Percentiles rank a stretch among this genome's conserved stretches.
These are phyloP conservation scores for Bujurquina vittata DNA, from an alignment of 2,113 vertebrate genomes.

Conservation along the genomic window DNA sequence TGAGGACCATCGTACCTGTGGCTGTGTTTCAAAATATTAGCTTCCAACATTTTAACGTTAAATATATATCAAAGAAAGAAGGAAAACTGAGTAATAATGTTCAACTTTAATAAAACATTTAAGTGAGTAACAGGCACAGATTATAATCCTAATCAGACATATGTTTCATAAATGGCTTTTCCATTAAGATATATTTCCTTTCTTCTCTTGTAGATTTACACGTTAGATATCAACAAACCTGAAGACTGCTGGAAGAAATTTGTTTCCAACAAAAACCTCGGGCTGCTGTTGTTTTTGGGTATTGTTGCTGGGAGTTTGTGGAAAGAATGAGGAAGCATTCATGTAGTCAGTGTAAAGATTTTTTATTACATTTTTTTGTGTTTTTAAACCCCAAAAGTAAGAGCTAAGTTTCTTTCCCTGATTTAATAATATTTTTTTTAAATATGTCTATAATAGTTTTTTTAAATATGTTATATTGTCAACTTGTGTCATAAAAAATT, in stretches of 20 bases:
- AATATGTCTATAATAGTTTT: too few species aligned
- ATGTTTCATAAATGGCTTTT: neutral
- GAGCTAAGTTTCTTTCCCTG: neutral
- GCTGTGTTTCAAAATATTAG: too few species aligned
- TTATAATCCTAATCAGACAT: neutral
- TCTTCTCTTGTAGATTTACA: slow-evolving; percentile 82
- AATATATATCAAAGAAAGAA: too few species aligned
- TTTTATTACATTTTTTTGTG: neutral
- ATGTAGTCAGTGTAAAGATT: neutral
- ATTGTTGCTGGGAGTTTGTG: slow-evolving; percentile 89
- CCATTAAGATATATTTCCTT: neutral
- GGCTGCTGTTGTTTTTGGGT: slow-evolving; percentile 88
- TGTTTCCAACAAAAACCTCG: slow-evolving; percentile 89
- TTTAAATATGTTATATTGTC: neutral
- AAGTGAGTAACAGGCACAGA: neutral
- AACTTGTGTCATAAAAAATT: neutral
- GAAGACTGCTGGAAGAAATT: slow-evolving; percentile 97
- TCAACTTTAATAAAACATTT: neutral
- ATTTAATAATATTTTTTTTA: neutral
- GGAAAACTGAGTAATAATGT: too few species aligned
- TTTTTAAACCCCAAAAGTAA: neutral
- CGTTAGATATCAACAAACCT: slow-evolving; percentile 88
- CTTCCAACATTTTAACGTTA: too few species aligned
- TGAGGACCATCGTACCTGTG: slow-evolving; percentile 47
- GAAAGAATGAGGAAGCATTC: slow-evolving; percentile 75